Evolutionary conservation across 1,140 invertebrate genomes (phyloP).

Genomic region (Caenorhabditis inopinata): DNA sequence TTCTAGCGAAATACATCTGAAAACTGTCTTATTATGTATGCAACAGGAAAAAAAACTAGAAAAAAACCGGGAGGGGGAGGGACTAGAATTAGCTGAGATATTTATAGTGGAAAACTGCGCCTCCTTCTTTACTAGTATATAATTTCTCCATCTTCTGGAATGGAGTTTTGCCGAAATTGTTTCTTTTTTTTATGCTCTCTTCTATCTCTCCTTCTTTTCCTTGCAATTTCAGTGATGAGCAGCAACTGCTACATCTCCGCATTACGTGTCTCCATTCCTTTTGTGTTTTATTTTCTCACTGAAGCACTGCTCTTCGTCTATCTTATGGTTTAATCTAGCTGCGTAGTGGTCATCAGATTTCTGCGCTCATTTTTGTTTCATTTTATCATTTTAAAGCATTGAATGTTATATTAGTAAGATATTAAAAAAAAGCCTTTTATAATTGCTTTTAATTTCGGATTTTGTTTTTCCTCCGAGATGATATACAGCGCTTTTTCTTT

Average conservation of each 20-base stretch:
- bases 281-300: constrained; percentile 3
- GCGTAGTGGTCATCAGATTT: not conserved
- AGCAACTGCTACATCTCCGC: not conserved
- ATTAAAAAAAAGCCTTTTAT: too few species aligned
- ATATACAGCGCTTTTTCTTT: too few species aligned
- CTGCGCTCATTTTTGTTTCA: not conserved
- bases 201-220: not conserved
- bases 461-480: too few species aligned
- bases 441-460: too few species aligned
- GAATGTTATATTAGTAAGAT: too few species aligned
- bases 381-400: too few species aligned
- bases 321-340: not conserved
- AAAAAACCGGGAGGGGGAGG: too few species aligned
- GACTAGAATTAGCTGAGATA: not conserved
- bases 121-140: too few species aligned
- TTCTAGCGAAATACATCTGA: too few species aligned
- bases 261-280: not conserved
- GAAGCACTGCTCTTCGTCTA: not conserved
- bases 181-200: not conserved
- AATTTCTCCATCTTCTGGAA: not conserved
- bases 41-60: too few species aligned
- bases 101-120: not conserved
- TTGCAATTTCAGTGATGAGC: constrained; percentile 32
- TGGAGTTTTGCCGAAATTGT: not conserved
- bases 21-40: too few species aligned